phyloP scores from a whole-genome alignment of 2,888 invertebrate genomes.

The Cheilosia vulpina region DNA sequence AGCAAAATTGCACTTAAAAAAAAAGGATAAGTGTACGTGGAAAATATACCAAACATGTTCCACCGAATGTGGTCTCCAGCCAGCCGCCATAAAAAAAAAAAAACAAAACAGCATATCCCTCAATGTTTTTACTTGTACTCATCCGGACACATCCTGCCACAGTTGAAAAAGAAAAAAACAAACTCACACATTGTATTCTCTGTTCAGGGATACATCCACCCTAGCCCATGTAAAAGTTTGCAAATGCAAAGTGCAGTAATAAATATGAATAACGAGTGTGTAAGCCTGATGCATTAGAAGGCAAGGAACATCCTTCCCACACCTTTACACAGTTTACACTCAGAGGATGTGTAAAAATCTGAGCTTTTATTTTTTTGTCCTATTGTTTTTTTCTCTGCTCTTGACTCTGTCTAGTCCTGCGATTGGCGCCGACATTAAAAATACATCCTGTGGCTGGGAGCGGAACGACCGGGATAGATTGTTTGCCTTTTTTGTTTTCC shows the following conservation, averaged over 20 bases:
- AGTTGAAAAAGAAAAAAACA: slow-evolving; percentile 15
- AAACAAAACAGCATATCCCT: slow-evolving; percentile 26
- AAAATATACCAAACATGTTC: slow-evolving; percentile 49
- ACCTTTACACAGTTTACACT: slow-evolving; percentile 27
- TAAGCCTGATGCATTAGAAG: slow-evolving; percentile 72
- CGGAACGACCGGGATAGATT: slow-evolving; percentile 62
- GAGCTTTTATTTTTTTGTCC: slow-evolving; percentile 3
- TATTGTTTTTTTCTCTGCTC: slow-evolving; percentile 16
- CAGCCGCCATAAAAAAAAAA: slow-evolving; percentile 54
- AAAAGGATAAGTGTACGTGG: slow-evolving; percentile 43
- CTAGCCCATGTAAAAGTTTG: slow-evolving; percentile 25
- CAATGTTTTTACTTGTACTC: slow-evolving; percentile 45
- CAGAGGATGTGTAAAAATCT: slow-evolving; percentile 39
- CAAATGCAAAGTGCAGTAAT: slow-evolving; percentile 72
- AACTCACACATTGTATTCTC: slow-evolving; percentile 35
- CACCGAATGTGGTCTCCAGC: slow-evolving; percentile 56
- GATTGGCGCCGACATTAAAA: slow-evolving; percentile 54
- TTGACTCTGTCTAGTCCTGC: slow-evolving; percentile 49
- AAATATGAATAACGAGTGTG: slow-evolving; percentile 71
- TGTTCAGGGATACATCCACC: slow-evolving; percentile 14
- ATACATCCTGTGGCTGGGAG: slow-evolving; percentile 30
- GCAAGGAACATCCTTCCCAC: slow-evolving; percentile 39
- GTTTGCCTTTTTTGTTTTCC: slow-evolving; percentile 26
- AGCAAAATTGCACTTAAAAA: slow-evolving; percentile 66
- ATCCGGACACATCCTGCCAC: slow-evolving; percentile 22